Conservation (phyloP, 2,797 vertebrate species). For the Sphenodon punctatus region DNA sequence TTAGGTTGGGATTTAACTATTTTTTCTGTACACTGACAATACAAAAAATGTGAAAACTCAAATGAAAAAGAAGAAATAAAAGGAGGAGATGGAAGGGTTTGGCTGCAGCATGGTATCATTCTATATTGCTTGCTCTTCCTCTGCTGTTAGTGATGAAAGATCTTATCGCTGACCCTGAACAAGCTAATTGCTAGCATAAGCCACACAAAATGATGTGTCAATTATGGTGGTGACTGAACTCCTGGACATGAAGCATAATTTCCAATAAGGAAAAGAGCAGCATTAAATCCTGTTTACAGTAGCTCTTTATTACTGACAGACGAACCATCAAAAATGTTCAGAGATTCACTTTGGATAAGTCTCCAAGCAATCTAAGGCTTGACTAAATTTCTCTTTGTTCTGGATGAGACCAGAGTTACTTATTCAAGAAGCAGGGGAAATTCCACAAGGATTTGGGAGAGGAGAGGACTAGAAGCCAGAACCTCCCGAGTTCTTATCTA, state of each 20-base stretch:
- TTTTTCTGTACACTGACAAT: not conserved
- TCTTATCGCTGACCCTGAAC: not conserved
- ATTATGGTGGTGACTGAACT: not conserved
- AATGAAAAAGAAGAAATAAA: not conserved
- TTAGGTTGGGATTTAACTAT: not conserved
- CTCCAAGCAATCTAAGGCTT: not conserved
- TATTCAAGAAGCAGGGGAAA: not conserved
- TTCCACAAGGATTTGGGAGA: not conserved
- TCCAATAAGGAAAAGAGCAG: not conserved
- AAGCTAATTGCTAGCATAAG: not conserved
- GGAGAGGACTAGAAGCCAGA: not conserved
- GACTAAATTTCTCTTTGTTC: rapidly evolving
- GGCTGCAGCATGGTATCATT: not conserved
- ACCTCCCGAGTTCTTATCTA: not conserved
- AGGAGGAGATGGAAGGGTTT: not conserved
- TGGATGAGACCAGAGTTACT: not conserved
- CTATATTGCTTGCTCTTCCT: not conserved
- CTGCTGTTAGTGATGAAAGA: not conserved
- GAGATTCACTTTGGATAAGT: not conserved
- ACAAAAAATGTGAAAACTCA: not conserved
- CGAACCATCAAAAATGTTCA: not conserved
- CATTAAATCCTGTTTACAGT: not conserved
- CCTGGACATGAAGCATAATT: not conserved
- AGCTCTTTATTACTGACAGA: not conserved
- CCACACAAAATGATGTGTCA: not conserved